Percentiles rank a stretch among this genome's conserved stretches.
Evolutionary conservation across 2,113 vertebrate genomes (phyloP).

Genomic region (Nycticebus coucang): DNA sequence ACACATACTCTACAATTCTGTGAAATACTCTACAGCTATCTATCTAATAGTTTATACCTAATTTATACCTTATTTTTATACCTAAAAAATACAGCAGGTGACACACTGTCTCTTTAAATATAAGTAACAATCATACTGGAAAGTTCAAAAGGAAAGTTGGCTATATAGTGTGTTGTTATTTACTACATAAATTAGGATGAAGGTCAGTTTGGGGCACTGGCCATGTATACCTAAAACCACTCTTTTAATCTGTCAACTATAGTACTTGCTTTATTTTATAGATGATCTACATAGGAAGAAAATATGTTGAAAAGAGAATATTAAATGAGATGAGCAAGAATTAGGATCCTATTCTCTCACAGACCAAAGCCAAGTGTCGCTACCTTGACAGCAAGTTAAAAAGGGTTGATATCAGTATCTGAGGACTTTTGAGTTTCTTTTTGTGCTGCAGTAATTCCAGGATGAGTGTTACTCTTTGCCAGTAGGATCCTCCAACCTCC

Average conservation of each 20-base stretch:
- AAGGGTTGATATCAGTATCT: constrained; percentile 90
- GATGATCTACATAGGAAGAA: background rate
- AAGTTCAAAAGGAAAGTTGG: background rate
- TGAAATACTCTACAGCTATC: background rate
- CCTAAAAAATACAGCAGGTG: background rate
- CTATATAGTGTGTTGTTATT: background rate
- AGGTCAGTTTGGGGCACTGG: background rate
- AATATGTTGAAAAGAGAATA: background rate
- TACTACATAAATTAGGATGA: background rate
- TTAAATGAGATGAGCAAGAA: background rate
- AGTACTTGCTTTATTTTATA: background rate
- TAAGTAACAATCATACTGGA: background rate
- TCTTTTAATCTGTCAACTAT: background rate
- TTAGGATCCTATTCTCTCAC: background rate
- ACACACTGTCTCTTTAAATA: background rate
- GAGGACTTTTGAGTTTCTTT: constrained; percentile 93
- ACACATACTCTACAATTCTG: background rate
- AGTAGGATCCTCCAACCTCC: constrained; percentile 85
- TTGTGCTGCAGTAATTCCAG: constrained; percentile 97
- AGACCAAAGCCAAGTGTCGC: background rate
- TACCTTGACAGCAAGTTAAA: constrained; percentile 95
- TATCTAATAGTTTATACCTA: background rate
- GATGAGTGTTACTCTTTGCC: constrained; percentile 93
- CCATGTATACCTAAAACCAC: background rate
- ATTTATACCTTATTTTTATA: background rate